A percentile compares a stretch with the other conserved stretches of the same genome.
phyloP scores from a whole-genome alignment of 2,113 vertebrate genomes.

The Greenwoodochromis staneri region DNA sequence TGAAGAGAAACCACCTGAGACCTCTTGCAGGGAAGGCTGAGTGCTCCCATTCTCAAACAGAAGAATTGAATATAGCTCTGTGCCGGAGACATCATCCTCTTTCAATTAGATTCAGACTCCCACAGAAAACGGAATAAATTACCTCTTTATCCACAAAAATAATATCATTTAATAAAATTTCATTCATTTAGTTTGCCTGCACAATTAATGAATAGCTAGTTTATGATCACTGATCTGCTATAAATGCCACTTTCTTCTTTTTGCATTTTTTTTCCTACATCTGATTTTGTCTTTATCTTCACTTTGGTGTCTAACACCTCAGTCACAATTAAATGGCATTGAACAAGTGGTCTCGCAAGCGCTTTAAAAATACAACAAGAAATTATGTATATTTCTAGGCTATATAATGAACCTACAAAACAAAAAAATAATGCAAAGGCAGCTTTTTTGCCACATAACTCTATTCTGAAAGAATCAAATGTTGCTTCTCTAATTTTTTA shows the following conservation, averaged over 20 bases:
- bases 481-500: background rate
- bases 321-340: background rate
- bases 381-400: background rate
- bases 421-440: background rate
- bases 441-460: background rate
- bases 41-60: conserved; percentile 42
- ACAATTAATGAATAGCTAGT: conserved; percentile 20
- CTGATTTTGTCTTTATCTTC: background rate
- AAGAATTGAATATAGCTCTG: conserved; percentile 47
- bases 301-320: background rate
- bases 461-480: background rate
- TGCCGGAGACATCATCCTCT: conserved; percentile 11
- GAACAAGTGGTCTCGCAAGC: background rate
- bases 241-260: background rate
- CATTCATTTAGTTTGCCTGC: background rate
- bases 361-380: background rate
- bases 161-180: background rate
- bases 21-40: conserved; percentile 39
- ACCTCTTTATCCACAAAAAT: conserved; percentile 33
- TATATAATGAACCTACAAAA: background rate
- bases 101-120: conserved; percentile 45
- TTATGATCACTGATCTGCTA: background rate
- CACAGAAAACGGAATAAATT: conserved; percentile 38
- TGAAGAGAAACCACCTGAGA: conserved; percentile 53
- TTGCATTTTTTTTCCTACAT: background rate